A percentile compares a stretch with the other conserved stretches of the same genome.
Evolutionary conservation across 2,797 vertebrate species (phyloP).

Genomic region (Sebastes vulpes): DNA sequence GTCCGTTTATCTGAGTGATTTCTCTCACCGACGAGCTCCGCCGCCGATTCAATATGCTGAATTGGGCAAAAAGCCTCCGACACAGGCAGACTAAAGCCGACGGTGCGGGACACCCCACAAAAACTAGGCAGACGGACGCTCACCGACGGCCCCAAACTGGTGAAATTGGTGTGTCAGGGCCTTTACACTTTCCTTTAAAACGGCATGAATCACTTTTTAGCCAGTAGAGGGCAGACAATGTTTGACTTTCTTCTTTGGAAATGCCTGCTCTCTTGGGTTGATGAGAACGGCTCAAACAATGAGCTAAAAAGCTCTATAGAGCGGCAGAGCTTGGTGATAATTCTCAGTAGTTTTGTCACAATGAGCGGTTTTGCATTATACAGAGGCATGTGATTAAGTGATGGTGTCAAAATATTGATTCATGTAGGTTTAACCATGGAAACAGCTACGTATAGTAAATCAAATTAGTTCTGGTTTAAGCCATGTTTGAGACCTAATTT

Average conservation of each 20-base stretch:
- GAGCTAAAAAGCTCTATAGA: neutral
- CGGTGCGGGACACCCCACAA: rapidly evolving
- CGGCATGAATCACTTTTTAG: neutral
- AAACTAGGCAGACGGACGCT: too few species aligned
- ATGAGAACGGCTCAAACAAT: neutral
- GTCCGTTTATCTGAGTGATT: too few species aligned
- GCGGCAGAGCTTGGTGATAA: neutral
- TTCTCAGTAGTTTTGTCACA: neutral
- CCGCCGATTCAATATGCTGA: too few species aligned
- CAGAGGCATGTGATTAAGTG: neutral
- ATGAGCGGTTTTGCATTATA: neutral
- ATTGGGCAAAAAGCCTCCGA: too few species aligned
- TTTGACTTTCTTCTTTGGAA: neutral
- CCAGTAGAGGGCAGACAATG: neutral
- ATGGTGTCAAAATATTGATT: neutral
- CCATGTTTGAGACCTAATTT: neutral
- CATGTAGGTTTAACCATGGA: neutral
- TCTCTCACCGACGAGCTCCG: too few species aligned
- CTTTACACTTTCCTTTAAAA: neutral
- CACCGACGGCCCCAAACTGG: too few species aligned
- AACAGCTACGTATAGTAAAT: neutral
- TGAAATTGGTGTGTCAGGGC: too few species aligned
- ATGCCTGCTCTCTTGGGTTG: neutral
- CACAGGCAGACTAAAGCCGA: rapidly evolving
- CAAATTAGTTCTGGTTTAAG: neutral